Percentiles rank a stretch among this genome's conserved stretches.
phyloP scores from a whole-genome alignment of 2,797 vertebrate genomes.

The Labeo calbasu region DNA sequence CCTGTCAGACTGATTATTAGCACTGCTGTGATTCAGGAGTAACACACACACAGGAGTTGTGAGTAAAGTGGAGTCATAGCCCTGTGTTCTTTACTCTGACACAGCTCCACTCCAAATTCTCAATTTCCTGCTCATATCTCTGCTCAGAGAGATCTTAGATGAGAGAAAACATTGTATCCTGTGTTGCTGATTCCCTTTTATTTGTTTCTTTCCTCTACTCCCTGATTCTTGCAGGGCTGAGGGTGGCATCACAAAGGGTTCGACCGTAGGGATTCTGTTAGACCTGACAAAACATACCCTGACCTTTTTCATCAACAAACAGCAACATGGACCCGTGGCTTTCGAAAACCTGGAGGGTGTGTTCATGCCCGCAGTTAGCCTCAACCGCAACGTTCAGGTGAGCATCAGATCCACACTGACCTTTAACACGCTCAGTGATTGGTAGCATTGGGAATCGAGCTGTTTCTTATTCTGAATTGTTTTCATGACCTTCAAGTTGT shows the following conservation, averaged over 20 bases:
- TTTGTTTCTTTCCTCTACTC: neutral
- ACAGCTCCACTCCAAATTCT: neutral
- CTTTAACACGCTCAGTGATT: neutral
- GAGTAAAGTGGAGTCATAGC: neutral
- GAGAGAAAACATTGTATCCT: neutral
- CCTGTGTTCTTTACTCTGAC: neutral
- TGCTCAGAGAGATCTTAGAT: neutral
- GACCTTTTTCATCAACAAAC: slow-evolving; percentile 94
- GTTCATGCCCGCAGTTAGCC: slow-evolving; percentile 95
- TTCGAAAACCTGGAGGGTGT: slow-evolving; percentile 94
- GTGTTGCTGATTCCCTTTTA: neutral
- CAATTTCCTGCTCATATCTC: neutral
- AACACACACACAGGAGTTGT: neutral
- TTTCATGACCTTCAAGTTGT: neutral
- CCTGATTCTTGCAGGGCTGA: slow-evolving; percentile 82
- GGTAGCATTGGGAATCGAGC: neutral
- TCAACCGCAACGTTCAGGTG: slow-evolving; percentile 98
- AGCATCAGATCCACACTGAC: slow-evolving; percentile 35
- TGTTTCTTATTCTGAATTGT: neutral
- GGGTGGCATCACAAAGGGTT: slow-evolving; percentile 92
- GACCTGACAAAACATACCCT: slow-evolving; percentile 91
- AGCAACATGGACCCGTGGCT: slow-evolving; percentile 94
- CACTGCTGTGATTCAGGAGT: neutral
- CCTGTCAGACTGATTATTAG: neutral
- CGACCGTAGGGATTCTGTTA: slow-evolving; percentile 91